Percentiles rank a stretch among this genome's conserved stretches.
Evolutionary conservation across 1,140 invertebrate genomes (phyloP).

Genomic region (Heliconius congener): DNA sequence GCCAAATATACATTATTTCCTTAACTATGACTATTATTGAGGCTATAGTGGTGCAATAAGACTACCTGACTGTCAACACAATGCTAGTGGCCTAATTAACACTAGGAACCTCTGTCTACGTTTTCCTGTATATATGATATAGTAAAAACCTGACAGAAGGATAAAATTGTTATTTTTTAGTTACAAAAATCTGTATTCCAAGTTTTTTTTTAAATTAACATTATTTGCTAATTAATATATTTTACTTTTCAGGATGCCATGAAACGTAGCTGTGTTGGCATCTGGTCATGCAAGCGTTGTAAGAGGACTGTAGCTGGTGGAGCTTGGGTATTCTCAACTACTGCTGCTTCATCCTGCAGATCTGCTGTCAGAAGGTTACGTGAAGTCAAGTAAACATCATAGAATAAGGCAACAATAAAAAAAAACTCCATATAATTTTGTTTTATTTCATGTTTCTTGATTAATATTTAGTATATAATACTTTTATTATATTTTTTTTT

Average conservation of each 20-base stretch:
- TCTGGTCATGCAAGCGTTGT: slow-evolving; percentile 98
- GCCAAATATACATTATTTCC: too few species aligned
- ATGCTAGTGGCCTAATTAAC: too few species aligned
- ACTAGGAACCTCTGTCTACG: too few species aligned
- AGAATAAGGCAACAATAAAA: slow-evolving; percentile 74
- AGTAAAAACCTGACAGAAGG: too few species aligned
- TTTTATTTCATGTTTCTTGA: slow-evolving; percentile 22
- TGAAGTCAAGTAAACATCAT: slow-evolving; percentile 93
- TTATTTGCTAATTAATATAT: neutral
- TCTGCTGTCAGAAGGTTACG: slow-evolving; percentile 97
- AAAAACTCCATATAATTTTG: slow-evolving; percentile 29
- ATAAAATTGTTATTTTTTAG: too few species aligned
- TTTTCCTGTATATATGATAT: too few species aligned
- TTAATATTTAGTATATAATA: neutral
- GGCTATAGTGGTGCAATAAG: too few species aligned
- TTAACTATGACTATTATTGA: too few species aligned
- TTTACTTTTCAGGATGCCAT: slow-evolving; percentile 92
- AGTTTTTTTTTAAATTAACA: neutral
- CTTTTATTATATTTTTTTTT: neutral
- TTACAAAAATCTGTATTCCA: neutral
- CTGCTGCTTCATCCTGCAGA: slow-evolving; percentile 96
- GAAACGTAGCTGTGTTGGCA: slow-evolving; percentile 98
- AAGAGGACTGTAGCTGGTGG: slow-evolving; percentile 97
- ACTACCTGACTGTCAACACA: too few species aligned
- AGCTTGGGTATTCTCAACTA: slow-evolving; percentile 98